Base-by-base conservation (phyloP, 2,888 invertebrate genomes). In the Scelioninae gen. 2 region DNA sequence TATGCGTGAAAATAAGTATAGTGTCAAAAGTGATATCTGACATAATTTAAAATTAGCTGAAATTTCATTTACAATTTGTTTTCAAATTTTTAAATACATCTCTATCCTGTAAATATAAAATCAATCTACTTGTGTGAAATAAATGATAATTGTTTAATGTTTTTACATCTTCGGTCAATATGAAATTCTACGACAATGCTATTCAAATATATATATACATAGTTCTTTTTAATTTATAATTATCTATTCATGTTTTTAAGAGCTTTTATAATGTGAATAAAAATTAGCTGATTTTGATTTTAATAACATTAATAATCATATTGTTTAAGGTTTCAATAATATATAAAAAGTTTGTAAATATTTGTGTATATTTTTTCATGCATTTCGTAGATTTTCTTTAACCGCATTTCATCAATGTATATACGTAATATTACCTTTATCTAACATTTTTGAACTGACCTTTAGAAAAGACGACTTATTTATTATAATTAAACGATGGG, bases 381-480 rank as follows among this genome's bases (percentile, higher is more conserved):
- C 18, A 35, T 33, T 52, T 52, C 19, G 52, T 52, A 52, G 15
- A 52, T 19, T 35, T 35, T 52, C 35, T 19, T 52, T 35, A 19
- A 31, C 16, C 33, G 5, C 5, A 0, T n/a, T 11, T 52, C 22
- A 35, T 10, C 25, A 25, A 2, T 53, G 39, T 53, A 53, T 4
- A 53, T 53, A 53, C 11, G 15, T 25, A 39, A 35, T 11, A 35
- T 35, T 25, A 10, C 22, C 11, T 52, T 35, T 35, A 5, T 48
- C 33, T 6, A n/a, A 35, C 35, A 52, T 19, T 18, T 13, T 13
- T 16, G 16, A 31, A 18, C 6, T 28, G 2, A 37, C 16, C 13
- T 7, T 9, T 7, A 52, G 9, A 13, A 18, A 22, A 52, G n/a
- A 18, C 3, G 41, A 55, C 31, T 55, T 55, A 55, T 55, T 55